Percentiles rank a stretch among this genome's conserved stretches.
These are phyloP conservation scores for Tapirus indicus DNA, from an alignment of 2,797 vertebrate species.

Conservation along the genomic window DNA sequence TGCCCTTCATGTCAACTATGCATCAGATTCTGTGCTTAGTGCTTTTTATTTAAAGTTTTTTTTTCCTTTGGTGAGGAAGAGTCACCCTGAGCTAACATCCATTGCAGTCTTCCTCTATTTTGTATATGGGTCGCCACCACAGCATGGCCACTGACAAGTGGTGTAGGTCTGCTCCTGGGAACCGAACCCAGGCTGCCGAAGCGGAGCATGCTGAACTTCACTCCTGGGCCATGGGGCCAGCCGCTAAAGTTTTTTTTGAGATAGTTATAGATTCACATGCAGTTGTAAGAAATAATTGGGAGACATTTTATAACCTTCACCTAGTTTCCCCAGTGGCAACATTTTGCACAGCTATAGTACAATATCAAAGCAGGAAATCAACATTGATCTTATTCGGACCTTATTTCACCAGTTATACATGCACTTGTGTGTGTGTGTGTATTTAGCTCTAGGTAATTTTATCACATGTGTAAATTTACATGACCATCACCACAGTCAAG, in stretches of 20 bases:
- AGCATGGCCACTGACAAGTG: too few species aligned
- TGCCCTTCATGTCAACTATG: not conserved
- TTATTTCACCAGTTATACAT: not conserved
- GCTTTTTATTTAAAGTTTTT: not conserved
- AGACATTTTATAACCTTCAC: not conserved
- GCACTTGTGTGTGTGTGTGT: rapidly evolving
- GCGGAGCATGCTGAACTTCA: too few species aligned
- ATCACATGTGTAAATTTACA: not conserved
- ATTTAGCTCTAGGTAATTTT: not conserved
- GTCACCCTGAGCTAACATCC: too few species aligned
- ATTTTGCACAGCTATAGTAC: too few species aligned
- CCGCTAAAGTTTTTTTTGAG: not conserved
- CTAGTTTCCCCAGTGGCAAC: not conserved
- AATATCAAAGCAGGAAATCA: not conserved
- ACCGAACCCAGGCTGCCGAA: too few species aligned
- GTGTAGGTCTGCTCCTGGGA: too few species aligned
- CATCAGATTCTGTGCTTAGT: not conserved
- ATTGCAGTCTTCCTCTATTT: too few species aligned
- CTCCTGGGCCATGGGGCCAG: too few species aligned
- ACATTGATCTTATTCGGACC: not conserved
- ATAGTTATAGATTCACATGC: not conserved
- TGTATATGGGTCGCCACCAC: too few species aligned
- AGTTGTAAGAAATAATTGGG: not conserved
- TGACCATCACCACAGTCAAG: not conserved
- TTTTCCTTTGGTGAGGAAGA: too few species aligned